Conservation (phyloP, 2,797 vertebrate species). For the Lepidocolaptes lacrymiger region DNA sequence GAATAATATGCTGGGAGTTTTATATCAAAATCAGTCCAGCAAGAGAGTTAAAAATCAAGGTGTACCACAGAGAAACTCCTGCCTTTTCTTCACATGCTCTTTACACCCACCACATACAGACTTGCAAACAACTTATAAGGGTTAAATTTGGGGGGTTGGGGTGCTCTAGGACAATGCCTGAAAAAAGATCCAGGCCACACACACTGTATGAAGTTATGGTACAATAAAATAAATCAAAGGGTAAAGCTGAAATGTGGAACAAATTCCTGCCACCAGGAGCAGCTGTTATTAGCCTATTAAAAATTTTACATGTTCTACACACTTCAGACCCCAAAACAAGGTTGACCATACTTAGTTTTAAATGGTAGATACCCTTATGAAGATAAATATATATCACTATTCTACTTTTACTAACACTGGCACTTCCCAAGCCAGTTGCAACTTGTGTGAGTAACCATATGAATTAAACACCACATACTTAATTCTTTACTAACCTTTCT, state of each 20-base stretch:
- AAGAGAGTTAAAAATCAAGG: not conserved
- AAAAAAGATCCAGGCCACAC: slow-evolving; percentile 2
- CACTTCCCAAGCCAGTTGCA: slow-evolving; percentile 33
- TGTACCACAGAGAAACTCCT: not conserved
- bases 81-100: not conserved
- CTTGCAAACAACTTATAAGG: not conserved
- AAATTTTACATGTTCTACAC: not conserved
- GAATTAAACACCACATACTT: not conserved
- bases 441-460: not conserved
- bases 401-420: not conserved
- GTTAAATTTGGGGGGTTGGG: not conserved
- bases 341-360: not conserved
- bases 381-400: not conserved
- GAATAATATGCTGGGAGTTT: not conserved
- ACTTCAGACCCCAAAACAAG: not conserved
- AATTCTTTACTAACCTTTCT: slow-evolving; percentile 24
- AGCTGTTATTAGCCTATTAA: slow-evolving; percentile 25
- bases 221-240: slow-evolving; percentile 36
- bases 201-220: not conserved
- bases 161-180: not conserved
- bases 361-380: not conserved
- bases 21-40: not conserved
- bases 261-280: slow-evolving; percentile 5
- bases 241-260: slow-evolving; percentile 15
- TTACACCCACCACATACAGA: not conserved